Base-by-base conservation (phyloP, 2,888 invertebrate species). In the Eupithecia insigniata region DNA sequence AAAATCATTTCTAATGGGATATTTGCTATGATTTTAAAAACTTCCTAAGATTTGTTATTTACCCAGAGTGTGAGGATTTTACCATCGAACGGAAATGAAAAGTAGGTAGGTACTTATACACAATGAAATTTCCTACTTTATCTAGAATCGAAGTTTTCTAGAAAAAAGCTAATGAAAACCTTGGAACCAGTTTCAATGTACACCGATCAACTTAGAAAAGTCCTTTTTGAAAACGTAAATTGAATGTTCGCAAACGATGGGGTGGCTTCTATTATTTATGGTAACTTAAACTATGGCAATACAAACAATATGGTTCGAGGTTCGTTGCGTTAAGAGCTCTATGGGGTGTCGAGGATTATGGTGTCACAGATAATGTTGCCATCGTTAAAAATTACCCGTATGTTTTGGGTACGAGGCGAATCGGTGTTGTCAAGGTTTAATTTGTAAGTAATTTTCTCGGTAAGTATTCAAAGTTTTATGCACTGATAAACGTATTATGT, bases 221-320 rank as follows among this genome's bases (percentile, higher is more conserved):
- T 12, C 76, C 64, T 36, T 70, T 26, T 10, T 5, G 34, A 68
- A 39, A 5, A 67, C 39, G 30, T 14, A 46, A 66, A 67, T 73
- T 70, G 69, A 75, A 76, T 69, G 73, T 76, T 68, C 51, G 58
- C 64, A 58, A 32, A 60, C 18, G 60, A 30, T 60, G 7, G 70
- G 67, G 67, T 36, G 60, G 69, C 43, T 30, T 84, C 76, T 80
- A 88, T 89, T 90, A 89, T 89, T 86, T 82, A 90, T 87, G 87
- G 90, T 86, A 87, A 89, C 84, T 89, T 89, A 89, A 89, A 89
- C 87, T 87, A 89, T 88, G 85, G 87, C 83, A 83, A 88, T 85
- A 85, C 88, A 88, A 89, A 92, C 93, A 93, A 92, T 93, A 93
- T 92, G 93, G 74, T 92, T 82, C 85, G 84, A 80, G 88, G 83